phyloP scores from a whole-genome alignment of 2,113 vertebrate genomes.

The Hipposideros armiger region DNA sequence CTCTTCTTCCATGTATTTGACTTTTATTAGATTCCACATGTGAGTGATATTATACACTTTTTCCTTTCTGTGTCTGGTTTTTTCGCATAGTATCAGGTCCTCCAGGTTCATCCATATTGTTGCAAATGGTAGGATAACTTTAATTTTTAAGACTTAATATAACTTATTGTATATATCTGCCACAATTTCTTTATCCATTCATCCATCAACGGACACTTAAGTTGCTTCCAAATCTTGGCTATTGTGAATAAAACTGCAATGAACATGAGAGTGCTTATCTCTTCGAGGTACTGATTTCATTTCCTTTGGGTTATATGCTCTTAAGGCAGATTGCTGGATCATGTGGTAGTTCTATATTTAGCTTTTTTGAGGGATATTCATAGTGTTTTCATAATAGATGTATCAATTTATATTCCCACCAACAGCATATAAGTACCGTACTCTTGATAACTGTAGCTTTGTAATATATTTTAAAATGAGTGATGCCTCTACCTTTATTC shows the following conservation, averaged over 20 bases:
- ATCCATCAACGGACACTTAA: not conserved
- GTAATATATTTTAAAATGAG: not conserved
- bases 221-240: not conserved
- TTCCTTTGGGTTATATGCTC: not conserved
- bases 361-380: not conserved
- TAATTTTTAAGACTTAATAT: not conserved
- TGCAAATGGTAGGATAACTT: not conserved
- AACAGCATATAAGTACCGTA: not conserved
- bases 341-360: not conserved
- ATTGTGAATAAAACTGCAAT: not conserved
- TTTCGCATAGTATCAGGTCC: not conserved
- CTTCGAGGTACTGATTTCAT: not conserved
- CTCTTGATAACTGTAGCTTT: not conserved
- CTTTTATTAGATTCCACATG: not conserved
- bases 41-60: not conserved
- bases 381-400: not conserved
- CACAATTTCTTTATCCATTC: not conserved
- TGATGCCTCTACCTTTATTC: not conserved
- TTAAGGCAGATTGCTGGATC: not conserved
- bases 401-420: not conserved
- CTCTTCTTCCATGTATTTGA: not conserved
- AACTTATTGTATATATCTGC: not conserved
- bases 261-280: not conserved
- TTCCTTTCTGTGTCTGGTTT: not conserved
- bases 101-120: not conserved